Conservation (phyloP, 37 sponge, comb jelly and placozoan genomes). For the Agelas oroides region DNA sequence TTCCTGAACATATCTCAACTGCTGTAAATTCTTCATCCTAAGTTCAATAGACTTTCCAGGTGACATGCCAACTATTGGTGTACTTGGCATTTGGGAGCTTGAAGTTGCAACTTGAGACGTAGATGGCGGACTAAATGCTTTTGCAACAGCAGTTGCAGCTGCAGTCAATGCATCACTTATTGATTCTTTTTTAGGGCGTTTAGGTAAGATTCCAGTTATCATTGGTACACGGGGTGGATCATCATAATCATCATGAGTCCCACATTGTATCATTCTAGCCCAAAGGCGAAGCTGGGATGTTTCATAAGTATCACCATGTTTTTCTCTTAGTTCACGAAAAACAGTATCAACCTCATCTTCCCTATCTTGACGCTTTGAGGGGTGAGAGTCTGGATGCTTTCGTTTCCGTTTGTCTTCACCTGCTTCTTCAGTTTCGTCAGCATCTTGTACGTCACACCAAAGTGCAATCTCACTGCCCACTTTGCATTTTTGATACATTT, state of each 20-base stretch:
- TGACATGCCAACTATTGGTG: background rate
- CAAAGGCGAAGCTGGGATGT: constrained; percentile 27
- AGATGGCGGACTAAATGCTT: background rate
- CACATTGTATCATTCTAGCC: constrained; percentile 15
- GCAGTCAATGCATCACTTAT: background rate
- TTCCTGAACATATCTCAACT: constrained; percentile 12
- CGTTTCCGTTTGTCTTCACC: no score
- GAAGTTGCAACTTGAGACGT: background rate
- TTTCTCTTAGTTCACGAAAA: constrained; percentile 6
- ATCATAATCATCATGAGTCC: constrained; percentile 16
- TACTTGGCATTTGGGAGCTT: background rate
- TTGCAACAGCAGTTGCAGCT: background rate
- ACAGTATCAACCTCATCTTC: no score
- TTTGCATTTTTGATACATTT: no score
- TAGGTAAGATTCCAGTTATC: background rate
- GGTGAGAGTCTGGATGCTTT: no score
- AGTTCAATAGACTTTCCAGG: constrained; percentile 12
- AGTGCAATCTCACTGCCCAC: no score
- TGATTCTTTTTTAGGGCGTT: background rate
- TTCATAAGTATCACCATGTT: constrained; percentile 7
- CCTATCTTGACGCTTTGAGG: no score
- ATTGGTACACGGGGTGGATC: constrained; percentile 13
- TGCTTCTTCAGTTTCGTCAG: no score
- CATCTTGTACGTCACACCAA: no score
- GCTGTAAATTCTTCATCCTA: constrained; percentile 11